A percentile compares a stretch with the other conserved stretches of the same genome.
These are phyloP conservation scores for Capromys pilorides DNA, from an alignment of 2,797 vertebrate species.

Conservation along the genomic window DNA sequence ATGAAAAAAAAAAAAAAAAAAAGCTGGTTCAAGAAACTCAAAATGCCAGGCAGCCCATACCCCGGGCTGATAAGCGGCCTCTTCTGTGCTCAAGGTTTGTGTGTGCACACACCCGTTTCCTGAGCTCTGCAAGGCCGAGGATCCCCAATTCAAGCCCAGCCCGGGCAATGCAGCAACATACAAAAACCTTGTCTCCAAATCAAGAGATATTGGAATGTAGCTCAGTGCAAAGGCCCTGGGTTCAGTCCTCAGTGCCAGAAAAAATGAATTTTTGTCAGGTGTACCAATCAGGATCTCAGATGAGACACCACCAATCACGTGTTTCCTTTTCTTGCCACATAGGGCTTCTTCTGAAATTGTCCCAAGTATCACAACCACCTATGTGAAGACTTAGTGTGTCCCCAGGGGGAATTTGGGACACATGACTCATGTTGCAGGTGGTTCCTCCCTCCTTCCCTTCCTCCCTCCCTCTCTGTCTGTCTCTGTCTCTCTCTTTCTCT, in stretches of 20 bases:
- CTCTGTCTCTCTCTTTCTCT: not conserved
- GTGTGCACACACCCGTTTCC: not conserved
- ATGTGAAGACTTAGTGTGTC: not conserved
- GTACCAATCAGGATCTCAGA: not conserved
- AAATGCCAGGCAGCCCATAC: not conserved
- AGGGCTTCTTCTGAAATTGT: not conserved
- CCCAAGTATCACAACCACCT: not conserved
- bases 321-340: conserved; percentile 29
- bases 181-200: not conserved
- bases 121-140: not conserved
- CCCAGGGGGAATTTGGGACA: not conserved
- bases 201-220: not conserved
- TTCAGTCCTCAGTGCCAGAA: not conserved
- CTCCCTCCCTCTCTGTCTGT: too few relatives aligned
- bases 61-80: not conserved
- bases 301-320: not conserved
- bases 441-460: too few relatives aligned
- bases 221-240: not conserved
- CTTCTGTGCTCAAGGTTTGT: not conserved
- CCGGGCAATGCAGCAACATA: not conserved
- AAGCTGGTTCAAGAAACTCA: not conserved
- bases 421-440: not conserved
- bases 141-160: not conserved
- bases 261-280: not conserved
- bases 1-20: too few relatives aligned